Evolutionary conservation across 37 sponge, comb jelly and placozoan genomes (phyloP).

Genomic region (Corticium candelabrum): DNA sequence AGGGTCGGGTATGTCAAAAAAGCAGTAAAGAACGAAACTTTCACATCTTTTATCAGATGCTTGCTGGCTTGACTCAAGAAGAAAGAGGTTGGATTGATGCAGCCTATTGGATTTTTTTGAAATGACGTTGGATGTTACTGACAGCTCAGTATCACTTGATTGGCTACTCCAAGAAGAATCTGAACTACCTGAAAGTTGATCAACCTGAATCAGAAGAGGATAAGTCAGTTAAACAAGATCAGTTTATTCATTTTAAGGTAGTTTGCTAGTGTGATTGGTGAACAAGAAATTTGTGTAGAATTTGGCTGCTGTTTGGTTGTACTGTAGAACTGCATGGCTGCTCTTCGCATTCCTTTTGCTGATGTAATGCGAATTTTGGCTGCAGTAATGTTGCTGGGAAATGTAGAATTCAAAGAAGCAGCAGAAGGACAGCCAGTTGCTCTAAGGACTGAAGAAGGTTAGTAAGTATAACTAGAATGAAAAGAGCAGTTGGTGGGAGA

Average conservation of each 20-base stretch:
- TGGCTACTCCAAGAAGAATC: conserved; percentile 30
- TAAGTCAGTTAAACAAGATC: neutral
- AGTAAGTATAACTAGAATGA: no score
- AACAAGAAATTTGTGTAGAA: no score
- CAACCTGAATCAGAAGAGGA: neutral
- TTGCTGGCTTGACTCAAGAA: conserved; percentile 69
- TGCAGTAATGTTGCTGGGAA: conserved; percentile 66
- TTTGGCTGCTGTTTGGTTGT: no score
- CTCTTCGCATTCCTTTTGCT: conserved; percentile 70
- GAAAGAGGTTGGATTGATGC: conserved; percentile 45
- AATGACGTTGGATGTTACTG: neutral
- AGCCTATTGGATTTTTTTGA: neutral
- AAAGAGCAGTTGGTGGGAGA: no score
- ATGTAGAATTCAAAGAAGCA: conserved; percentile 63
- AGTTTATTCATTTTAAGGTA: neutral
- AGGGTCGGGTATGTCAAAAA: conserved; percentile 35
- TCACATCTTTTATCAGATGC: conserved; percentile 78
- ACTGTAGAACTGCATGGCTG: conserved; percentile 62
- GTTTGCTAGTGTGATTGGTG: no score
- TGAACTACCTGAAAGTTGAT: conserved; percentile 41
- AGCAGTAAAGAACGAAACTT: conserved; percentile 51
- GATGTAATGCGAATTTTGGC: conserved; percentile 73
- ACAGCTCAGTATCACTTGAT: conserved; percentile 47
- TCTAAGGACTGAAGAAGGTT: conserved; percentile 57
- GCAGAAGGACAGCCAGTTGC: conserved; percentile 52